phyloP scores from a whole-genome alignment of 2,113 vertebrate genomes.

The Leucoraja erinaceus region DNA sequence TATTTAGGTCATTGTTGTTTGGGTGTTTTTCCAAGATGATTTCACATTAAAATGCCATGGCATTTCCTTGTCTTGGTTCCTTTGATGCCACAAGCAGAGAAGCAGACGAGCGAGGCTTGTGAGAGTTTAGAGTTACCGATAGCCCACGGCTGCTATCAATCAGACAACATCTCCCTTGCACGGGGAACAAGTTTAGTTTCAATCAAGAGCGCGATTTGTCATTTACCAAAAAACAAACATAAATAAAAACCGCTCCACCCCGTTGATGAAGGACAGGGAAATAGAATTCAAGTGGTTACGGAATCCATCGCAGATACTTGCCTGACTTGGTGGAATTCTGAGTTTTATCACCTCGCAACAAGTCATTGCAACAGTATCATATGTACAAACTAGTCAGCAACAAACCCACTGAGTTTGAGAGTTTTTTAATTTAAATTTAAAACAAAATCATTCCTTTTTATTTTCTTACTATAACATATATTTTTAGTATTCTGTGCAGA shows the following conservation, averaged over 20 bases:
- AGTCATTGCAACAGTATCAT: no score
- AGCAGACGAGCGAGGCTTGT: slow-evolving; percentile 7
- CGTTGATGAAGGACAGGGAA: neutral
- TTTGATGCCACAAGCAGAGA: slow-evolving; percentile 9
- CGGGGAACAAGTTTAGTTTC: neutral
- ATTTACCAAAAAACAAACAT: neutral
- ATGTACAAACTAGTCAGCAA: no score
- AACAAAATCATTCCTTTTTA: no score
- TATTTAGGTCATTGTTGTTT: slow-evolving; percentile 38
- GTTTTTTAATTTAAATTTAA: no score
- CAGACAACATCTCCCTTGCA: neutral
- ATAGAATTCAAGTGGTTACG: neutral
- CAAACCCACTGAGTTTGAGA: no score
- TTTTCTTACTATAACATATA: no score
- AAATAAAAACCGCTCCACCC: neutral
- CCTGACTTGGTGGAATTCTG: no score
- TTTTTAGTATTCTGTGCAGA: no score
- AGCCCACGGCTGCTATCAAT: slow-evolving; percentile 12
- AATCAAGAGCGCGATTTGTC: neutral
- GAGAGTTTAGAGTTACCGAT: slow-evolving; percentile 4
- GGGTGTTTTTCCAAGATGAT: slow-evolving; percentile 37
- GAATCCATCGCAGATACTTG: neutral
- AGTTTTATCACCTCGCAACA: no score
- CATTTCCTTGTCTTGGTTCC: slow-evolving; percentile 34
- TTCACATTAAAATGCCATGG: slow-evolving; percentile 37